Conservation (phyloP, 1,140 invertebrate genomes). For the Tachypleus tridentatus region DNA sequence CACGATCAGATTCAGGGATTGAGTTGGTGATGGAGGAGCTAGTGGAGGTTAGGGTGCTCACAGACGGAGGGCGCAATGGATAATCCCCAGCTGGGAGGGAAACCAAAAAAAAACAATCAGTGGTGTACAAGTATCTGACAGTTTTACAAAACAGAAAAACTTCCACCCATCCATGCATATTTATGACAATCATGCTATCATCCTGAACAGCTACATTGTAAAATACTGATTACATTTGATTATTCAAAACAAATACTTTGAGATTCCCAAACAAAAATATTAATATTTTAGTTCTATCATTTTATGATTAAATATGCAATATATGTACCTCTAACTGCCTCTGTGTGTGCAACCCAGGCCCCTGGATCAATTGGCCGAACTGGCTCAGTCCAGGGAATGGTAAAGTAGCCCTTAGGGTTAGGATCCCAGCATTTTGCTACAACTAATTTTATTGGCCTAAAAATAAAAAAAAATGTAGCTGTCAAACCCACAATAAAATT, state of each 20-base stretch:
- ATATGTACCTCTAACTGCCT: slow-evolving; percentile 33
- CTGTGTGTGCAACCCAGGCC: slow-evolving; percentile 93
- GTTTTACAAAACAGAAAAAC: too few relatives aligned
- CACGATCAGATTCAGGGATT: neutral
- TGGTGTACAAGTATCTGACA: too few relatives aligned
- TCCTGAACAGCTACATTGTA: too few relatives aligned
- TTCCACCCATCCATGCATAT: too few relatives aligned
- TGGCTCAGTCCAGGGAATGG: slow-evolving; percentile 87
- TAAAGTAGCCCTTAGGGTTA: slow-evolving; percentile 87
- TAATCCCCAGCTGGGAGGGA: neutral
- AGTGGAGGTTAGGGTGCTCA: neutral
- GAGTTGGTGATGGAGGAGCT: neutral
- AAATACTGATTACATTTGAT: too few relatives aligned
- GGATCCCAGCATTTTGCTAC: slow-evolving; percentile 96
- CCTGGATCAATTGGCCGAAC: slow-evolving; percentile 94
- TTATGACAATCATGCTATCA: too few relatives aligned
- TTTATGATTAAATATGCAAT: too few relatives aligned
- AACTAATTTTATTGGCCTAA: slow-evolving; percentile 68
- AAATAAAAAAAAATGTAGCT: neutral
- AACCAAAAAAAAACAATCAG: too few relatives aligned
- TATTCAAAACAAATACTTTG: too few relatives aligned
- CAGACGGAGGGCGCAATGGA: neutral
- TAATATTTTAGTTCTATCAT: too few relatives aligned
- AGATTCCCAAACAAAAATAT: too few relatives aligned
- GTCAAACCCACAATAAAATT: too few relatives aligned